A percentile compares a stretch with the other conserved stretches of the same genome.
phyloP scores from a whole-genome alignment of 2,113 vertebrate genomes.

The Megaleporinus macrocephalus region DNA sequence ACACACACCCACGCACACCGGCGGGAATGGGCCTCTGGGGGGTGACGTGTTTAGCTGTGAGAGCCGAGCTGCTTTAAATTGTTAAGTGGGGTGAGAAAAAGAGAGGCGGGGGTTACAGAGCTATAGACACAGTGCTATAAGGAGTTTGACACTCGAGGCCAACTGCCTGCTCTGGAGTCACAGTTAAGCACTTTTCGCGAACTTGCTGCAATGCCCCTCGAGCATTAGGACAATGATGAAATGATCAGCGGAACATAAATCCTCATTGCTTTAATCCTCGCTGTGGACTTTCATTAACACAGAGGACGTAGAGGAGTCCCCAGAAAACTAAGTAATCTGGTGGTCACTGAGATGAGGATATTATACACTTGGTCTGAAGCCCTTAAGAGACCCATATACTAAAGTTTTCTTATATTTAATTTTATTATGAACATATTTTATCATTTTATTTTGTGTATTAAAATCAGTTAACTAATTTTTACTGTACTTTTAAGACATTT shows the following conservation, averaged over 20 bases:
- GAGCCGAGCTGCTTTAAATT: slow-evolving; percentile 38
- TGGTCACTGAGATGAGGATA: background rate
- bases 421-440: no score
- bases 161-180: background rate
- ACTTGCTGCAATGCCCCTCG: background rate
- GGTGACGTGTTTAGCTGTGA: slow-evolving; percentile 29
- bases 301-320: slow-evolving; percentile 63
- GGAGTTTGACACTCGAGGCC: slow-evolving; percentile 14
- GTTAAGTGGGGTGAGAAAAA: slow-evolving; percentile 34
- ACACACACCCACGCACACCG: slow-evolving; percentile 14
- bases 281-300: slow-evolving; percentile 69
- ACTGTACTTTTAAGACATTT: no score
- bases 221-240: slow-evolving; percentile 21
- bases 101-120: background rate
- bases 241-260: slow-evolving; percentile 46
- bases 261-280: slow-evolving; percentile 66
- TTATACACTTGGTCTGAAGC: no score
- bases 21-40: slow-evolving; percentile 8
- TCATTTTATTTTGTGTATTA: no score
- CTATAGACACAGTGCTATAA: background rate
- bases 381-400: no score
- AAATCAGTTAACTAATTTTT: no score
- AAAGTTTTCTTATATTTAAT: no score
- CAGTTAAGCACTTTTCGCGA: slow-evolving; percentile 37
- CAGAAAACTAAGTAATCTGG: slow-evolving; percentile 10